Evolutionary conservation across 2,113 vertebrate species (phyloP).

Genomic region (Macrotis lagotis): DNA sequence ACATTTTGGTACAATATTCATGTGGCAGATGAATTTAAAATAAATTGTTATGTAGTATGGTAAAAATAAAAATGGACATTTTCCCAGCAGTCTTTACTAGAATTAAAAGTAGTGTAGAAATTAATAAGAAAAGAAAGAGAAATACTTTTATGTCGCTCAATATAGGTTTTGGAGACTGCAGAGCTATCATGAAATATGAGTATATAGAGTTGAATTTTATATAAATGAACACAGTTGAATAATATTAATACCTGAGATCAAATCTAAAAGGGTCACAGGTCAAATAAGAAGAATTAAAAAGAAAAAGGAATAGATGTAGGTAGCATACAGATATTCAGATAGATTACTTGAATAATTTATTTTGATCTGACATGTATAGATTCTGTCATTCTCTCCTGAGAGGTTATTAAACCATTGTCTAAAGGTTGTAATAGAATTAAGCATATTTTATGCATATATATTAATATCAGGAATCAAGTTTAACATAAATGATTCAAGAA

Average conservation of each 20-base stretch:
- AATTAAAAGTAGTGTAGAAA: conserved; percentile 20
- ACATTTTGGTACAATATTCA: conserved; percentile 9
- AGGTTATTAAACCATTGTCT: conserved; percentile 39
- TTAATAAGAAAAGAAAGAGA: not conserved
- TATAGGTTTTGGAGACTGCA: not conserved
- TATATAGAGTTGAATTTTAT: not conserved
- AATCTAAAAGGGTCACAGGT: conserved; percentile 19
- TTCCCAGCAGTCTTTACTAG: not conserved
- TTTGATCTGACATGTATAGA: conserved; percentile 35
- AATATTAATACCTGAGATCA: not conserved
- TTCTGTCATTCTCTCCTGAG: conserved; percentile 33
- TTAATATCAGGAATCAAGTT: conserved; percentile 45
- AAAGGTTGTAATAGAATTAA: conserved; percentile 22
- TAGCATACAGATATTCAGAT: not conserved
- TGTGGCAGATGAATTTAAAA: not conserved
- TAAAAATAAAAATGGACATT: conserved; percentile 15
- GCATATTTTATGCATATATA: conserved; percentile 20
- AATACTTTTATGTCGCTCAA: not conserved
- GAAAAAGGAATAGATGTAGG: not conserved
- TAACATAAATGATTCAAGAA: conserved; percentile 11
- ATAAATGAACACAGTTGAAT: conserved; percentile 11
- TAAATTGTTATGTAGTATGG: not conserved
- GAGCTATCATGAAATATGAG: not conserved
- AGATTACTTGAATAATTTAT: conserved; percentile 52
- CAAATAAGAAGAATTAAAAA: not conserved